phyloP scores from a whole-genome alignment of 2,113 vertebrate genomes.

The Donacobius atricapilla region DNA sequence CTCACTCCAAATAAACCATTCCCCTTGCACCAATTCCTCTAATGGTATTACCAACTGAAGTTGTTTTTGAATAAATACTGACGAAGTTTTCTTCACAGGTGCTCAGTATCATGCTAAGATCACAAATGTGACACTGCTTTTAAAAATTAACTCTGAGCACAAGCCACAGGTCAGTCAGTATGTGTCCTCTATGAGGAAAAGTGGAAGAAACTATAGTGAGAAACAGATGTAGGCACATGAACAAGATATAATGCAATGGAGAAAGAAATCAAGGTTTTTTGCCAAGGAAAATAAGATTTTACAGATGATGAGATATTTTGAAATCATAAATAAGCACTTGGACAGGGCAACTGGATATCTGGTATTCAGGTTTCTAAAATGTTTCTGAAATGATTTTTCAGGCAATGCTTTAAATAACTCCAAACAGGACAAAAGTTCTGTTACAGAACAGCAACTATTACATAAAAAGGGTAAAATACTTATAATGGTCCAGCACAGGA shows the following conservation, averaged over 20 bases:
- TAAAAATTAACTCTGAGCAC: background rate
- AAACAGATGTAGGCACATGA: background rate
- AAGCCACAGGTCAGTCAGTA: background rate
- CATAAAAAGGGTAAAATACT: background rate
- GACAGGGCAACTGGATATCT: background rate
- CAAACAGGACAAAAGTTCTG: background rate
- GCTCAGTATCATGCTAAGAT: background rate
- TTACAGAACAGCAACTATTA: background rate
- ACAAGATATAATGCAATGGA: background rate
- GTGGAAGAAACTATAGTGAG: background rate
- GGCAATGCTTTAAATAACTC: background rate
- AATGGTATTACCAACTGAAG: background rate
- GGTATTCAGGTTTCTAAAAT: background rate
- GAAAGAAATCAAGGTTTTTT: background rate
- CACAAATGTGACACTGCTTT: background rate
- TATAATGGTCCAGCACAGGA: conserved; percentile 12
- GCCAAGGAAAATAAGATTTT: background rate
- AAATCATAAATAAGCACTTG: background rate
- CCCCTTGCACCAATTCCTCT: background rate
- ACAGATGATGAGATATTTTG: background rate
- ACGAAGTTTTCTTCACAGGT: background rate
- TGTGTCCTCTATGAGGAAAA: background rate
- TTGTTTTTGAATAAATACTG: background rate
- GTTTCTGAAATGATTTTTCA: background rate
- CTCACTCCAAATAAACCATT: background rate